Evolutionary conservation across 2,888 invertebrate genomes (phyloP), one percentile per base, ranked within the genome.

Genomic region (Aethes cnicana): DNA sequence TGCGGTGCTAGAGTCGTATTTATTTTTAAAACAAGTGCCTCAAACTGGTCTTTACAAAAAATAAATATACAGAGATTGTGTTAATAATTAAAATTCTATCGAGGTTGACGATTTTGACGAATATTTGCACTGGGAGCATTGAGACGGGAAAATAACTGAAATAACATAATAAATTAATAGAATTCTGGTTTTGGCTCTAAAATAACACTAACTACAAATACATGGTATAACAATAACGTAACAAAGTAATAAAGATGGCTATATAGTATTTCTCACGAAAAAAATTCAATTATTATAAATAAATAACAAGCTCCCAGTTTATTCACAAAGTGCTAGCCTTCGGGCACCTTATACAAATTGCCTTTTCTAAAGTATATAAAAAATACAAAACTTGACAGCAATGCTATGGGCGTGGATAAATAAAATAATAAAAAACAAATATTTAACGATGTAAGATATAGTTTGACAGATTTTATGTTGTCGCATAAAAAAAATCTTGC

Each of bases 241-340:
- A 23, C 8, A 3, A 12, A 32, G 20, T 21, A 21, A 9, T 20
- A 30, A 2, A 12, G 5, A 20, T 18, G 26, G 9, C 12, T 16
- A 11, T 18, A 6, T 42, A 11, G 20, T 2, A 17, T 11, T 28
- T 21, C n/a, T 9, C 43, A 2, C 32, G 30, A 20, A 5, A 33
- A 33, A 11, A 12, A 25, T 5, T 1, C 7, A n/a, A 23, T 21
- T 11, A 9, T 8, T 14, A 12, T 9, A 25, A 23, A 23, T 9
- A 33, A 23, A 5, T 39, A 25, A 21, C 37, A 37, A 47, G 47
- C 41, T 58, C 55, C 54, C 54, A 46, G 49, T 41, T 48, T 58
- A 59, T 62, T 74, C 80, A 82, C 82, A 64, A 81, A 81, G 82
- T 83, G 82, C 79, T 75, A 69, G 43, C 69, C 76, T 75, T 39